phyloP scores from a whole-genome alignment of 1,140 invertebrate genomes.

The Helicoverpa zea region DNA sequence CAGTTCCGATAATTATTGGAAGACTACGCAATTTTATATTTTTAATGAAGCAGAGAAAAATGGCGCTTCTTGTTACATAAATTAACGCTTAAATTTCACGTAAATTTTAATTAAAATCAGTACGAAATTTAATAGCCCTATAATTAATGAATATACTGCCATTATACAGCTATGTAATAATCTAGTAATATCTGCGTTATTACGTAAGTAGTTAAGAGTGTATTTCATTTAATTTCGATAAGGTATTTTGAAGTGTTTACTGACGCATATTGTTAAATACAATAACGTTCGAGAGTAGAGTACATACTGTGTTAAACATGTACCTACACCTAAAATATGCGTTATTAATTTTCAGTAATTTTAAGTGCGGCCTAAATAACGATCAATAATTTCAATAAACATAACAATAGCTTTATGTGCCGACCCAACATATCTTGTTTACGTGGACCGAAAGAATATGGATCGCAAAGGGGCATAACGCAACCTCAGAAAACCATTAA shows the following conservation, averaged over 20 bases:
- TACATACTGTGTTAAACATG: background rate
- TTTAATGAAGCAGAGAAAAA: conserved; percentile 7
- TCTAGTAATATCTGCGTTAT: conserved; percentile 14
- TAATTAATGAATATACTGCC: background rate
- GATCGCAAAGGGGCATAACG: conserved; percentile 68
- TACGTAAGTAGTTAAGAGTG: background rate
- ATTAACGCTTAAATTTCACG: background rate
- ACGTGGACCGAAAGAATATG: conserved; percentile 67
- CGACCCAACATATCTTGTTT: conserved; percentile 66
- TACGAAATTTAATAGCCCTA: background rate
- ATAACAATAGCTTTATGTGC: conserved; percentile 60
- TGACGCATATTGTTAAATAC: conserved; percentile 5
- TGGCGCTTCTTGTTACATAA: background rate
- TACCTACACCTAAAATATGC: background rate
- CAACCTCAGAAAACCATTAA: conserved; percentile 80
- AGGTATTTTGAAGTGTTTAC: background rate
- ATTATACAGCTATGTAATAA: background rate
- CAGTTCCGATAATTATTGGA: conserved; percentile 7
- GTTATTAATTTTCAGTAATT: background rate
- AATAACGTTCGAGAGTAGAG: background rate
- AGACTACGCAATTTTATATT: background rate
- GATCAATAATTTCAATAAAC: conserved; percentile 48
- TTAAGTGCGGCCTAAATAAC: conserved; percentile 15
- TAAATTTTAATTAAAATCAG: background rate
- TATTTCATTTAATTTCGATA: background rate